Conservation (phyloP, 1,140 invertebrate genomes). For the Colletes gigas region DNA sequence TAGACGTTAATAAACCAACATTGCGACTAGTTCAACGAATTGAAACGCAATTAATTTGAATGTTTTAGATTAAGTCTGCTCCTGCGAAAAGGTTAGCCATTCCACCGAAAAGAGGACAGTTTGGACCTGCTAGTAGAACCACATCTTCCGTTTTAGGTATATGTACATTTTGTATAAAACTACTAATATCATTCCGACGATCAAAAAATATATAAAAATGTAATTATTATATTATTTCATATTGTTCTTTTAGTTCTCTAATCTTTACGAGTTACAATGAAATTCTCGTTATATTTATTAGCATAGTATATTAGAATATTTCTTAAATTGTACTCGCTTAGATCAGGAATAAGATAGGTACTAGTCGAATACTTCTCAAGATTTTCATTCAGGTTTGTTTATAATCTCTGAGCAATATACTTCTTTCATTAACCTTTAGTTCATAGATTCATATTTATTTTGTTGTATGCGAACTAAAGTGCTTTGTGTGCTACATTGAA, state of each 20-base stretch:
- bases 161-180: not conserved
- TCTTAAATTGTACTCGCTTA: not conserved
- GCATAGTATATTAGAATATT: not conserved
- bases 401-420: not conserved
- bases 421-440: slow-evolving; percentile 6
- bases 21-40: not conserved
- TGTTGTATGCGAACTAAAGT: slow-evolving; percentile 8
- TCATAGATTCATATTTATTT: not conserved
- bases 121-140: slow-evolving; percentile 73
- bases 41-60: not conserved
- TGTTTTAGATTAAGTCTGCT: slow-evolving; percentile 75
- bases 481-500: slow-evolving; percentile 21
- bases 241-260: not conserved
- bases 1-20: not conserved
- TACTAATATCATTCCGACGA: not conserved
- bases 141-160: slow-evolving; percentile 71
- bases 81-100: slow-evolving; percentile 72
- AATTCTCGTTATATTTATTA: not conserved
- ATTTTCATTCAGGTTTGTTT: slow-evolving; percentile 1
- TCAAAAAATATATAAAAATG: not conserved
- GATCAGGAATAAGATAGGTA: not conserved
- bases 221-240: slow-evolving; percentile 29
- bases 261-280: not conserved
- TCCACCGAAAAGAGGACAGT: slow-evolving; percentile 72
- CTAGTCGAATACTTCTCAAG: not conserved